phyloP scores from a whole-genome alignment of 2,888 invertebrate genomes.

The Iselma pallidipennis region DNA sequence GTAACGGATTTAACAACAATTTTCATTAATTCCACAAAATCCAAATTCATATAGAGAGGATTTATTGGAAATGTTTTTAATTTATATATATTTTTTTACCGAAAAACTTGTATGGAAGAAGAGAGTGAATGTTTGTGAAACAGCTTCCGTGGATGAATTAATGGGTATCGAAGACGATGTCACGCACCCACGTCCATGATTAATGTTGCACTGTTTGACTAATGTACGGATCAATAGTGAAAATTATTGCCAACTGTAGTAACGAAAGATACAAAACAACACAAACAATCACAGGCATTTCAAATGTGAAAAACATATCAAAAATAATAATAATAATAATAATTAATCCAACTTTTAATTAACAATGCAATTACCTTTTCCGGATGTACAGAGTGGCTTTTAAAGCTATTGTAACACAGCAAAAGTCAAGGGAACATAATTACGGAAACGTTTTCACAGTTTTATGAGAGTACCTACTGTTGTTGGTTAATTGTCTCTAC shows the following conservation, averaged over 20 bases:
- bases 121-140: too few species aligned
- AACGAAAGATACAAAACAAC: background rate
- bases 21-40: too few species aligned
- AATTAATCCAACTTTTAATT: too few species aligned
- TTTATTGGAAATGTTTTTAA: too few species aligned
- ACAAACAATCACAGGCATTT: too few species aligned
- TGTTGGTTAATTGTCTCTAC: too few species aligned
- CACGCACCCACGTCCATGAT: slow-evolving; percentile 15
- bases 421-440: background rate
- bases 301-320: too few species aligned
- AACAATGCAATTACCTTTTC: background rate
- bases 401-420: background rate
- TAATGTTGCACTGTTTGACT: slow-evolving; percentile 11
- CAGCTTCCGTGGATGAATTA: slow-evolving; percentile 2
- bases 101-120: too few species aligned
- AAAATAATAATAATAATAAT: too few species aligned
- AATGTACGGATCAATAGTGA: slow-evolving; percentile 11
- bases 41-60: too few species aligned
- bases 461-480: background rate
- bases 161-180: slow-evolving; percentile 11
- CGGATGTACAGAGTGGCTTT: background rate
- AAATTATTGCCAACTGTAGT: background rate
- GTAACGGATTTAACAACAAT: too few species aligned
- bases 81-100: too few species aligned
- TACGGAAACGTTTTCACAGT: background rate